These are phyloP conservation scores for Oedothorax gibbosus DNA, from an alignment of 1,140 invertebrate species.

Conservation along the genomic window DNA sequence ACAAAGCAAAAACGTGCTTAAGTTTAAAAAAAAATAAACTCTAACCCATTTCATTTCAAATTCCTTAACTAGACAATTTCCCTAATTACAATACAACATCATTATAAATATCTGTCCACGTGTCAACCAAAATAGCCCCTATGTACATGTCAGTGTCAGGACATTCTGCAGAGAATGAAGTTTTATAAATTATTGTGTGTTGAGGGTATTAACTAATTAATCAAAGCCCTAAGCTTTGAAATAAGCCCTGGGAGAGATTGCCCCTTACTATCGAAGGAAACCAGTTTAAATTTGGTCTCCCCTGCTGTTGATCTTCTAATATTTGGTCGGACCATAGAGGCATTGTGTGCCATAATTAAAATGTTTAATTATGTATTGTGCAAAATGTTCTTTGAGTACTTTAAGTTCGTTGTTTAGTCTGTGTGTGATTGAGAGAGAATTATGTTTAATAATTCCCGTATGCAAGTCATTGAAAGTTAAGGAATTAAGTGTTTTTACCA, in stretches of 20 bases:
- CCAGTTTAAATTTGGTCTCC: constrained; percentile 33
- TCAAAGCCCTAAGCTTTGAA: constrained; percentile 25
- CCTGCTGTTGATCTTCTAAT: constrained; percentile 39
- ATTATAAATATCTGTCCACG: too few relatives aligned
- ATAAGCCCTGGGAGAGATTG: constrained; percentile 34
- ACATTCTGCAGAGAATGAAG: constrained; percentile 18
- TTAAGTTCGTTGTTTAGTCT: too few relatives aligned
- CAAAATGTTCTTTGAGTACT: constrained; percentile 17
- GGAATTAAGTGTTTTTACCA: too few relatives aligned
- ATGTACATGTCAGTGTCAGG: not conserved
- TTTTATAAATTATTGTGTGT: constrained; percentile 38
- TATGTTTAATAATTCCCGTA: too few relatives aligned
- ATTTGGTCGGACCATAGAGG: constrained; percentile 35
- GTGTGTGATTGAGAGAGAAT: too few relatives aligned
- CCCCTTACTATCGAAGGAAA: constrained; percentile 23
- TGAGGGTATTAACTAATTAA: constrained; percentile 49
- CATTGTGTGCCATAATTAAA: constrained; percentile 30
- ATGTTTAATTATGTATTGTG: constrained; percentile 34
- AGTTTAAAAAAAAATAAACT: too few relatives aligned
- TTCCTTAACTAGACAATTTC: too few relatives aligned
- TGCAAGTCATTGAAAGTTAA: too few relatives aligned
- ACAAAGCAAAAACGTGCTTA: too few relatives aligned
- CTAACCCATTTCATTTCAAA: too few relatives aligned
- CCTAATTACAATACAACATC: too few relatives aligned
- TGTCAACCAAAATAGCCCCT: too few relatives aligned